A percentile compares a stretch with the other conserved stretches of the same genome.
Conservation (phyloP, 1,140 invertebrate species). For the Paramacrobiotus metropolitanus region DNA sequence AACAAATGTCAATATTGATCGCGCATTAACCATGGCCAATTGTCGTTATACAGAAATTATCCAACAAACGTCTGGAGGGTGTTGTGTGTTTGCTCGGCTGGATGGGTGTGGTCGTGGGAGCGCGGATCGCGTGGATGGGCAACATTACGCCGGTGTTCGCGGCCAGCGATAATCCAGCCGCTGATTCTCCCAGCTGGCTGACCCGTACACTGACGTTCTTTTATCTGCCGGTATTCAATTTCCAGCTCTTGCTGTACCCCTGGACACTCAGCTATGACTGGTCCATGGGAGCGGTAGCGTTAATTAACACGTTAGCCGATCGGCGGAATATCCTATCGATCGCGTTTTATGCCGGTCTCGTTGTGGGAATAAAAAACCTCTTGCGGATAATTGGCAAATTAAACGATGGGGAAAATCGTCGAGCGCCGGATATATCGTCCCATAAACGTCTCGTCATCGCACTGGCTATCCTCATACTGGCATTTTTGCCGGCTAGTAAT, state of each 20-base stretch:
- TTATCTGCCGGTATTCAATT: slow-evolving; percentile 64
- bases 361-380: neutral
- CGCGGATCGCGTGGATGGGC: slow-evolving; percentile 17
- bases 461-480: neutral
- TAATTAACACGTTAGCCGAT: slow-evolving; percentile 45
- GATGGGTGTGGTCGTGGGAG: neutral
- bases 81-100: neutral
- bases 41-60: neutral
- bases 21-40: neutral
- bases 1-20: slow-evolving; percentile 4
- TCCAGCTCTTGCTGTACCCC: slow-evolving; percentile 53
- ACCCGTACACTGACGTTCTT: slow-evolving; percentile 45
- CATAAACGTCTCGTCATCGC: neutral
- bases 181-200: slow-evolving; percentile 18
- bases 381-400: neutral
- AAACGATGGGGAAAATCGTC: neutral
- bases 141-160: slow-evolving; percentile 19
- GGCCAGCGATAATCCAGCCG: slow-evolving; percentile 23
- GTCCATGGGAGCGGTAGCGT: slow-evolving; percentile 76
- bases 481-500: neutral
- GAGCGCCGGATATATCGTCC: neutral
- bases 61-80: slow-evolving; percentile 3
- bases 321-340: slow-evolving; percentile 42
- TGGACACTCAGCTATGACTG: slow-evolving; percentile 69
- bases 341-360: slow-evolving; percentile 34